phyloP scores from a whole-genome alignment of 2,888 invertebrate species.

The Bruchidius siliquastri region DNA sequence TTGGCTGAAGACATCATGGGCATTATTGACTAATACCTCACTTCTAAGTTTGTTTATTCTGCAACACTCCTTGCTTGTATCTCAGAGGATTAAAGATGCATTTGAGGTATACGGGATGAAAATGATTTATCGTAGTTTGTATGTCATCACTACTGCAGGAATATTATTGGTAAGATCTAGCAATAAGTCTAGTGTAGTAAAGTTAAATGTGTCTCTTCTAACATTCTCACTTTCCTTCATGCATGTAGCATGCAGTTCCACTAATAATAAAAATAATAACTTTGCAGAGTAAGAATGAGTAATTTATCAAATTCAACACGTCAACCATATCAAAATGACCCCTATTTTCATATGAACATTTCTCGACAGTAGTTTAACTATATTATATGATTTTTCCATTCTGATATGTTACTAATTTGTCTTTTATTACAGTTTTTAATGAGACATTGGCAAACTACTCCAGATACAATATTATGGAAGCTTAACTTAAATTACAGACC shows the following conservation, averaged over 20 bases:
- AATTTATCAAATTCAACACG: no score
- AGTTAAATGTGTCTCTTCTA: no score
- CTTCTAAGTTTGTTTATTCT: constrained; percentile 53
- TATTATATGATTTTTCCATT: no score
- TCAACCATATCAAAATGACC: no score
- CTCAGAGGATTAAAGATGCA: constrained; percentile 46
- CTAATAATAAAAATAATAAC: no score
- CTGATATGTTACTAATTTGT: neutral
- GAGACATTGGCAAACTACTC: constrained; percentile 50
- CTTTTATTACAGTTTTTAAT: constrained; percentile 46
- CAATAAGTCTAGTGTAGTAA: neutral
- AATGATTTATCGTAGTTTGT: constrained; percentile 48
- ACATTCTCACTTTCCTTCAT: no score
- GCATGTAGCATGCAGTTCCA: no score
- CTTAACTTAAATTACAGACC: constrained; percentile 48
- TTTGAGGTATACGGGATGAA: constrained; percentile 45
- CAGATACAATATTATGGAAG: constrained; percentile 53
- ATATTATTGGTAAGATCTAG: constrained; percentile 45
- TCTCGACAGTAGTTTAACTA: no score
- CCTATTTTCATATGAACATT: no score
- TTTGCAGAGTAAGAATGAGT: no score
- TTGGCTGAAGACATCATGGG: constrained; percentile 45
- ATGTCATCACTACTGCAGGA: constrained; percentile 48
- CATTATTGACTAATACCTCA: constrained; percentile 46
- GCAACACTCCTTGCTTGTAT: constrained; percentile 56